Evolutionary conservation across 2,888 invertebrate genomes (phyloP).

Genomic region (Bombylius major): DNA sequence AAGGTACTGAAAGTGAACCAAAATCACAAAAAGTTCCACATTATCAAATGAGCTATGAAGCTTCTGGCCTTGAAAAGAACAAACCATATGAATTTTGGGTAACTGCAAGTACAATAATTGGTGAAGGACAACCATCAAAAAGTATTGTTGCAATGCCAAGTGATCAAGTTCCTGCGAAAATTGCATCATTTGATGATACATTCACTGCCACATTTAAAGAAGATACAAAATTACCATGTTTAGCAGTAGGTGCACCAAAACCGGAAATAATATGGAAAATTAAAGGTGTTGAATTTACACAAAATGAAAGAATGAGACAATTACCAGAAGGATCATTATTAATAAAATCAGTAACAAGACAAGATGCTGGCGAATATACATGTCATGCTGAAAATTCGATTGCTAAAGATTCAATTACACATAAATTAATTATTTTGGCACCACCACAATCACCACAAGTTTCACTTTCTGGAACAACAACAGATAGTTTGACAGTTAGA

Average conservation of each 20-base stretch:
- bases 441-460: constrained; percentile 67
- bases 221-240: constrained; percentile 80
- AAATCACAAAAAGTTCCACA: constrained; percentile 67
- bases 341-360: constrained; percentile 75
- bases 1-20: constrained; percentile 50
- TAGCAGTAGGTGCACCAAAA: constrained; percentile 82
- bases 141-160: constrained; percentile 76
- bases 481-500: constrained; percentile 60
- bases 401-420: constrained; percentile 84
- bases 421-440: constrained; percentile 68
- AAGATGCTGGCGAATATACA: constrained; percentile 88
- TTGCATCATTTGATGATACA: constrained; percentile 89
- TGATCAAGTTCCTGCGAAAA: constrained; percentile 71
- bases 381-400: constrained; percentile 87
- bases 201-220: constrained; percentile 86
- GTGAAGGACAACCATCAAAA: constrained; percentile 84
- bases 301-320: constrained; percentile 70
- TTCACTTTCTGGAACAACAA: constrained; percentile 60
- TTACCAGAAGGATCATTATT: constrained; percentile 84
- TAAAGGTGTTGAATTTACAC: constrained; percentile 63
- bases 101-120: constrained; percentile 85
- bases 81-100: constrained; percentile 90
- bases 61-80: constrained; percentile 66
- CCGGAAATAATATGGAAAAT: constrained; percentile 85
- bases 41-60: constrained; percentile 77